These are phyloP conservation scores for Tuta absoluta DNA, from an alignment of 2,888 invertebrate species.

Conservation along the genomic window DNA sequence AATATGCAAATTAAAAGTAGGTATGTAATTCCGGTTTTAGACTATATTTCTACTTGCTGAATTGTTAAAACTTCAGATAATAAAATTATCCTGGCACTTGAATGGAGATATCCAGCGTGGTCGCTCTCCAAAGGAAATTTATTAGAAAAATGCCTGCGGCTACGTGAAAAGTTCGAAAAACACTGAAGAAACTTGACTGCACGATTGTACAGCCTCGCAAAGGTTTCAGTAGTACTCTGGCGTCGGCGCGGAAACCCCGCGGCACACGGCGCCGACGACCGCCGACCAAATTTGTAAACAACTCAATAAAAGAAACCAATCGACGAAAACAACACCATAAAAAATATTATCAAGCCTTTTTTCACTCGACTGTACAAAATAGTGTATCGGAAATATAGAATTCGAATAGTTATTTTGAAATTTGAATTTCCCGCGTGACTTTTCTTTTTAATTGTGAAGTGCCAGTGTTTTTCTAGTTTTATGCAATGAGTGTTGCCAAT, in stretches of 20 bases:
- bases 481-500: constrained; percentile 31
- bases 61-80: constrained; percentile 3
- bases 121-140: constrained; percentile 30
- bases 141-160: constrained; percentile 39
- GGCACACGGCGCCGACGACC: constrained; percentile 31
- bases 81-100: constrained; percentile 14
- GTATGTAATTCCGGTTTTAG: not conserved
- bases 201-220: constrained; percentile 47
- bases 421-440: constrained; percentile 22
- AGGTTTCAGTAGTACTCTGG: constrained; percentile 63
- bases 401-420: constrained; percentile 8
- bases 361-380: constrained; percentile 16
- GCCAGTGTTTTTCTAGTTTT: constrained; percentile 40
- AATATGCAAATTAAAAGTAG: not conserved
- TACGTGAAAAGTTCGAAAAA: not conserved
- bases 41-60: not conserved
- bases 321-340: constrained; percentile 29
- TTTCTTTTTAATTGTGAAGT: constrained; percentile 35
- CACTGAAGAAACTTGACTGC: constrained; percentile 23
- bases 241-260: constrained; percentile 52
- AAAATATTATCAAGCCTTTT: constrained; percentile 15
- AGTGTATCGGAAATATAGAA: not conserved
- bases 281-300: constrained; percentile 27
- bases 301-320: constrained; percentile 27
- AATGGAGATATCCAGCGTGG: constrained; percentile 8